phyloP scores from a whole-genome alignment of 2,113 vertebrate genomes.

The Leptosomus discolor region DNA sequence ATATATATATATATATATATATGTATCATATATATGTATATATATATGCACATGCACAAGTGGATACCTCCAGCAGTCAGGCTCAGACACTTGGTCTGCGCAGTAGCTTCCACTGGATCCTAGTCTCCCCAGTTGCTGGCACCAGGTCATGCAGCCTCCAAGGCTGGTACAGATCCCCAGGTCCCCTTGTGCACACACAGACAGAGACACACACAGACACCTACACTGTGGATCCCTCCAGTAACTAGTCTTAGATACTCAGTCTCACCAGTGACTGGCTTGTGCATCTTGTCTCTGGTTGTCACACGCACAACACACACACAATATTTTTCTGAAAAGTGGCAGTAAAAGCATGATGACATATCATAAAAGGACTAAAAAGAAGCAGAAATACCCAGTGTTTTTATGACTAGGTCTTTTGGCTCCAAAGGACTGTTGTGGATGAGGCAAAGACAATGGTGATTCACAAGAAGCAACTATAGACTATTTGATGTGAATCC shows the following conservation, averaged over 20 bases:
- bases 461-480: not conserved
- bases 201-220: not conserved
- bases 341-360: not conserved
- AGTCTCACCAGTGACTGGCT: not conserved
- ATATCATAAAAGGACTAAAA: not conserved
- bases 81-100: fast-evolving
- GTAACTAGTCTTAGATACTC: not conserved
- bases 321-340: not conserved
- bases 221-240: not conserved
- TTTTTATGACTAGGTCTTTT: not conserved
- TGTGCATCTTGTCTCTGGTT: not conserved
- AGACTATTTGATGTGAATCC: not conserved
- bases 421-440: not conserved
- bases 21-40: no score
- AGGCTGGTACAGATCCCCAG: not conserved
- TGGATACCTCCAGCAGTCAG: fast-evolving
- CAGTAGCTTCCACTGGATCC: not conserved
- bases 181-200: not conserved
- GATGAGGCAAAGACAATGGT: not conserved
- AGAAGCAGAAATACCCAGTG: not conserved
- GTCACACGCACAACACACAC: no score
- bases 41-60: not conserved
- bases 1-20: no score
- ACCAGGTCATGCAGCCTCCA: not conserved
- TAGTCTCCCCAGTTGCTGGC: not conserved